These are phyloP conservation scores for Drosophila sp. DNA, from an alignment of 1,140 invertebrate species.

Conservation along the genomic window DNA sequence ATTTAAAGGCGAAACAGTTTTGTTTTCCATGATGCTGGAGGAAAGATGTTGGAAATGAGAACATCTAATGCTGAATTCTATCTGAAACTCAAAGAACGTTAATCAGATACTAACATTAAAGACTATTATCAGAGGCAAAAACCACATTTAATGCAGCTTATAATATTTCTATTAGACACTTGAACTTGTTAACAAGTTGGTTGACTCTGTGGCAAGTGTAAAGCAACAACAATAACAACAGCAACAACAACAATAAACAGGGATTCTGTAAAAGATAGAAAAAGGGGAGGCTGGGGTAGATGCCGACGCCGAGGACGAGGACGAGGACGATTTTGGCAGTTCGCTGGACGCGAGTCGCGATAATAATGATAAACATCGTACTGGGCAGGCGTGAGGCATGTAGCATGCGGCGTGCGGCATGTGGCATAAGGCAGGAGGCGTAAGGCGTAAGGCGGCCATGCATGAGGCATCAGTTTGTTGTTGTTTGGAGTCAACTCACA, in stretches of 20 bases:
- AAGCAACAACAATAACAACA: not conserved
- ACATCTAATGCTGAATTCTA: too few relatives aligned
- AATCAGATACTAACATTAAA: too few relatives aligned
- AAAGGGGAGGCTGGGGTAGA: not conserved
- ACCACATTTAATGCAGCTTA: too few relatives aligned
- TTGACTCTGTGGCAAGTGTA: conserved; percentile 24
- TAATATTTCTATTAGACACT: too few relatives aligned
- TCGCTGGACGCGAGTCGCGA: conserved; percentile 57
- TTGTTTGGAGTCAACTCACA: conserved; percentile 38
- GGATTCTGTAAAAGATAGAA: not conserved
- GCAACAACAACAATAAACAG: not conserved
- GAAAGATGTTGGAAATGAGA: too few relatives aligned
- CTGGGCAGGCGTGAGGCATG: conserved; percentile 27
- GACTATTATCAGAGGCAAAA: too few relatives aligned
- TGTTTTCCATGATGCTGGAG: too few relatives aligned
- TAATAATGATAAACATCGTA: conserved; percentile 74
- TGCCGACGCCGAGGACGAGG: conserved; percentile 13
- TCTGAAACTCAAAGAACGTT: too few relatives aligned
- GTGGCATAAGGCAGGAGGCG: conserved; percentile 6
- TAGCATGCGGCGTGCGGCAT: conserved; percentile 13
- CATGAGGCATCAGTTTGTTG: conserved; percentile 41
- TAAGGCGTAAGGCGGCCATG: conserved; percentile 9
- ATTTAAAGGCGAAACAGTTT: too few relatives aligned
- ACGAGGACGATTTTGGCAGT: conserved; percentile 37
- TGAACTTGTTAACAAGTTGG: conserved; percentile 15